These are phyloP conservation scores for Lepilemur septentrionalis DNA, from an alignment of 2,797 vertebrate genomes.

Conservation along the genomic window DNA sequence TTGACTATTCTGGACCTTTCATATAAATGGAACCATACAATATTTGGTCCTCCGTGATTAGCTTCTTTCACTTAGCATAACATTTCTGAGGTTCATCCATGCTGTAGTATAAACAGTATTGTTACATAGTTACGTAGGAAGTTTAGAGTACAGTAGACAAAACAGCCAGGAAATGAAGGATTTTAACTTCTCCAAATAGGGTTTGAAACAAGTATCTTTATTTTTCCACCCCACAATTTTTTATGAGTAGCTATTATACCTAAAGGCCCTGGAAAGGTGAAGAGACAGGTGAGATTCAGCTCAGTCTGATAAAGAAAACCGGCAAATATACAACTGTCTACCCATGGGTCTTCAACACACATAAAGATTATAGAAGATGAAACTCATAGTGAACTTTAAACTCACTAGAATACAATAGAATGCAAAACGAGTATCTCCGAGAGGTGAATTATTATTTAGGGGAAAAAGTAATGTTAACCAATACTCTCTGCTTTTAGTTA, in stretches of 20 bases:
- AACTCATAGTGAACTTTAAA: slow-evolving; percentile 8
- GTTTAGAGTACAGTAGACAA: neutral
- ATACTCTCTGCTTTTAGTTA: neutral
- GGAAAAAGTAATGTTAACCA: neutral
- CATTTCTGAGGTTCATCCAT: neutral
- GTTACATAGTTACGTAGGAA: neutral
- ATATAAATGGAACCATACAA: neutral
- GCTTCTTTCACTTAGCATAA: neutral
- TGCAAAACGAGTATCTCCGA: neutral
- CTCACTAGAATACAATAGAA: neutral
- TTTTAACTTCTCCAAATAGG: neutral
- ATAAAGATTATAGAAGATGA: neutral
- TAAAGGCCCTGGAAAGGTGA: neutral
- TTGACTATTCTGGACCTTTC: neutral
- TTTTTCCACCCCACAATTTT: neutral
- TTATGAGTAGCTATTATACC: neutral
- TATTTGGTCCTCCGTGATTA: neutral
- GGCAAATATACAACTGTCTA: neutral
- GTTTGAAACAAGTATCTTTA: neutral
- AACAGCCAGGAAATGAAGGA: neutral
- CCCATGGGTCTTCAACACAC: neutral
- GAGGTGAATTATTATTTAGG: neutral
- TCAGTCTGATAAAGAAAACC: neutral
- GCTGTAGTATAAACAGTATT: neutral
- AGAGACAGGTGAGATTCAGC: neutral